phyloP scores from a whole-genome alignment of 2,888 invertebrate species.

The Hybos culiciformis region DNA sequence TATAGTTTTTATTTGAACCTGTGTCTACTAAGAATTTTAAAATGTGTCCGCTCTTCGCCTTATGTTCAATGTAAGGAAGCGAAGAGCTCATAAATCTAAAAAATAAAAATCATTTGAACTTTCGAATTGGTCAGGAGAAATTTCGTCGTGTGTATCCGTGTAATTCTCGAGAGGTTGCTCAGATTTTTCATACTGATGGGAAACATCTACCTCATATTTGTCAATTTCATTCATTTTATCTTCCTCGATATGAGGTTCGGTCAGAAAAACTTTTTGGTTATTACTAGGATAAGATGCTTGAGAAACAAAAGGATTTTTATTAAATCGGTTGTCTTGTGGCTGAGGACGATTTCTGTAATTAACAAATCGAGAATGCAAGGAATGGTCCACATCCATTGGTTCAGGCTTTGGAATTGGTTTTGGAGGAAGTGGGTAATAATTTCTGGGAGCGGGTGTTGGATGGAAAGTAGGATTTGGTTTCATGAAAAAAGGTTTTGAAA shows the following conservation, averaged over 20 bases:
- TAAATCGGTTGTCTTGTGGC: too few relatives aligned
- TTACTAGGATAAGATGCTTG: too few relatives aligned
- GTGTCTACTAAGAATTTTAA: conserved; percentile 9
- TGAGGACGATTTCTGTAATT: conserved; percentile 2
- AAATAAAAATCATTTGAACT: conserved; percentile 5
- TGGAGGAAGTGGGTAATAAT: neutral
- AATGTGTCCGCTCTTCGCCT: conserved; percentile 5
- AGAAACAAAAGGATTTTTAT: too few relatives aligned
- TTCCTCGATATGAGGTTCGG: too few relatives aligned
- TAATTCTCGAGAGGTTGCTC: neutral
- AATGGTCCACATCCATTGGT: conserved; percentile 1
- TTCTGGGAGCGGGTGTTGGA: too few relatives aligned
- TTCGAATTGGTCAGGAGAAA: neutral
- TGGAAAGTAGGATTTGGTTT: neutral
- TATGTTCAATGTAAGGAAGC: conserved; percentile 8
- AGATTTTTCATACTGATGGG: neutral
- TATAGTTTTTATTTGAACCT: conserved; percentile 8
- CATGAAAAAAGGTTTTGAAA: neutral
- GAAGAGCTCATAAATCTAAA: conserved; percentile 9
- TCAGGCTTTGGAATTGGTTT: conserved; percentile 1
- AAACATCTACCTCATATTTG: neutral
- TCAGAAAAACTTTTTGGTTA: too few relatives aligned
- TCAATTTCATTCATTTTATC: too few relatives aligned
- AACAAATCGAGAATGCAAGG: neutral
- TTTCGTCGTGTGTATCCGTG: neutral